Percentiles rank a stretch among this genome's conserved stretches.
These are phyloP conservation scores for Masnerella sp. DNA, from an alignment of 2,888 invertebrate species.

Conservation along the genomic window DNA sequence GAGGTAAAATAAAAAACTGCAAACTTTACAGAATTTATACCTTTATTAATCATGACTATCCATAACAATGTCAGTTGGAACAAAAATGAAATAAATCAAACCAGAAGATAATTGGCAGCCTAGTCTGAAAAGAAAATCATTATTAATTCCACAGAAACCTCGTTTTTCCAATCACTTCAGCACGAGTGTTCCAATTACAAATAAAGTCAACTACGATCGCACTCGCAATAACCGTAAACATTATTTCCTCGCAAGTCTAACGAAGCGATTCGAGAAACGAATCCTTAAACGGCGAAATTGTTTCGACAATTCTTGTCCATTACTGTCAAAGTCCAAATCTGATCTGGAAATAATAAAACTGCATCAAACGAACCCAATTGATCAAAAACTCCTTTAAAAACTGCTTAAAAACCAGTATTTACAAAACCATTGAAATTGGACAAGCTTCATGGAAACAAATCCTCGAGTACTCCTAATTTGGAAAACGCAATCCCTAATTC, in stretches of 20 bases:
- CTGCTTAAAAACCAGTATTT: too few species aligned
- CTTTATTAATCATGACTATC: slow-evolving; percentile 46
- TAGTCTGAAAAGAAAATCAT: slow-evolving; percentile 15
- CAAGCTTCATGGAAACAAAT: background rate
- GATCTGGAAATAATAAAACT: too few species aligned
- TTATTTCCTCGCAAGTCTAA: background rate
- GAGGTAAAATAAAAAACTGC: background rate
- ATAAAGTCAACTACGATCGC: slow-evolving; percentile 16
- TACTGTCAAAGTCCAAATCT: slow-evolving; percentile 6
- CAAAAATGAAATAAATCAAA: slow-evolving; percentile 38
- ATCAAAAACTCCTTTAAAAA: too few species aligned
- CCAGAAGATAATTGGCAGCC: slow-evolving; percentile 11
- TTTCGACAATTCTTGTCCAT: slow-evolving; percentile 3
- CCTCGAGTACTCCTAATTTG: slow-evolving; percentile 7
- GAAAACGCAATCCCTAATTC: slow-evolving; percentile 19
- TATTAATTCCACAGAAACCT: background rate
- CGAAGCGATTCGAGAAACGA: slow-evolving; percentile 24
- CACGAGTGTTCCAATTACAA: slow-evolving; percentile 8
- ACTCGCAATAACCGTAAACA: slow-evolving; percentile 12
- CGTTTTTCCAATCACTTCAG: slow-evolving; percentile 29
- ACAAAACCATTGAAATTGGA: slow-evolving; percentile 11
- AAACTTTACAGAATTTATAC: slow-evolving; percentile 42
- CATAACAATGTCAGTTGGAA: slow-evolving; percentile 48
- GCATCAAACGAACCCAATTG: too few species aligned
- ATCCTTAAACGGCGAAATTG: background rate